These are phyloP conservation scores for Acanthochromis polyacanthus DNA, from an alignment of 2,113 vertebrate genomes.

Conservation along the genomic window DNA sequence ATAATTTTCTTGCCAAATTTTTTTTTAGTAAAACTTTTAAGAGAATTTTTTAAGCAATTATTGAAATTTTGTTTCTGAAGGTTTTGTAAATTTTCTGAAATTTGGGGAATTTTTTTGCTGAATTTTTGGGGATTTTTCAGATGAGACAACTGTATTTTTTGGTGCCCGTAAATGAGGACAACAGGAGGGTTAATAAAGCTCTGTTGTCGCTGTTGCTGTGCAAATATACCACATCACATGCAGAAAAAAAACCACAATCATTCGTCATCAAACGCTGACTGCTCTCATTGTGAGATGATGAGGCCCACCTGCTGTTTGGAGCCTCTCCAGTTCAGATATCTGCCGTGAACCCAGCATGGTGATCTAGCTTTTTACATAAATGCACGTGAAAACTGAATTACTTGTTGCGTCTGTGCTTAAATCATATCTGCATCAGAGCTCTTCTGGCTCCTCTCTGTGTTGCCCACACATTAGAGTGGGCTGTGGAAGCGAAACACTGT, in stretches of 20 bases:
- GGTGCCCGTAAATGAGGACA: too few species aligned
- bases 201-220: neutral
- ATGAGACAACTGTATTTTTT: too few species aligned
- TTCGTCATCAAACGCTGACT: neutral
- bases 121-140: too few species aligned
- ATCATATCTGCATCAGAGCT: conserved; percentile 36
- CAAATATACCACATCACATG: neutral
- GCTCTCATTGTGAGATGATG: conserved; percentile 1
- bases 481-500: conserved; percentile 44
- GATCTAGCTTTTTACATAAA: neutral
- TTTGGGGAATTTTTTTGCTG: too few species aligned
- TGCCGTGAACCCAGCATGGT: neutral
- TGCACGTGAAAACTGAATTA: neutral
- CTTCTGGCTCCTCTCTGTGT: conserved; percentile 21
- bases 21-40: too few species aligned
- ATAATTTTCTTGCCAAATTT: too few species aligned
- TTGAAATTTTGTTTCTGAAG: too few species aligned
- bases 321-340: conserved; percentile 27
- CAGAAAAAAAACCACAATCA: neutral
- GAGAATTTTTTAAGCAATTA: too few species aligned
- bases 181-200: too few species aligned
- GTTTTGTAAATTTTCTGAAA: too few species aligned
- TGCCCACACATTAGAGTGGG: conserved; percentile 78
- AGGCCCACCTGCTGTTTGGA: conserved; percentile 39
- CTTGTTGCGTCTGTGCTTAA: neutral